Evolutionary conservation across 2,888 invertebrate species (phyloP).

Genomic region (Pachymerium ferrugineum): DNA sequence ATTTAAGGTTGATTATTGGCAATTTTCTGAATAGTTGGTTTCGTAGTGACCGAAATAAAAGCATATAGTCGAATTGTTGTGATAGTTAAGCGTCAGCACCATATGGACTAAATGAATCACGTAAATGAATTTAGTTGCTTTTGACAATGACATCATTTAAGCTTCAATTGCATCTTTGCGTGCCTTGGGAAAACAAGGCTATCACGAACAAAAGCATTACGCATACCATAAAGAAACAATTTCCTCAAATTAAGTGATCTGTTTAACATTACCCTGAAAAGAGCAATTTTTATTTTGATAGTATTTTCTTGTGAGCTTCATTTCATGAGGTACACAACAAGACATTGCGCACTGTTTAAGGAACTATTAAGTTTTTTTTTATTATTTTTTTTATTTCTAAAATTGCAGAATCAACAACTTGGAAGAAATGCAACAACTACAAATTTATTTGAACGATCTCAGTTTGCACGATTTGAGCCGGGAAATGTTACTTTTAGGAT

Average conservation of each 20-base stretch:
- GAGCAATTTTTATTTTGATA: background rate
- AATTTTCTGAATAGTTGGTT: too few species aligned
- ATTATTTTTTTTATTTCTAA: background rate
- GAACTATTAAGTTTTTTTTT: background rate
- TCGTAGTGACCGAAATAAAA: too few species aligned
- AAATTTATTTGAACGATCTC: constrained; percentile 72
- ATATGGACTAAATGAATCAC: background rate
- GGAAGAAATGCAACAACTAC: constrained; percentile 72
- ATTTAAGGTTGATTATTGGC: too few species aligned
- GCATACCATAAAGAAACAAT: background rate
- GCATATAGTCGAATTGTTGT: too few species aligned
- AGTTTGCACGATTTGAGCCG: constrained; percentile 78
- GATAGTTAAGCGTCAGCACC: too few species aligned
- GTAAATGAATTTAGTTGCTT: background rate
- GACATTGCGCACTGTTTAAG: background rate
- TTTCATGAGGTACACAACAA: background rate
- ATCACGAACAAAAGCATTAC: background rate
- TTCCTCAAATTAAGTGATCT: background rate
- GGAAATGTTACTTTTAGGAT: constrained; percentile 74
- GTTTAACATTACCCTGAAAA: too few species aligned
- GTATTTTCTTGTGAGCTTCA: background rate
- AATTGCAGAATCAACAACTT: constrained; percentile 67
- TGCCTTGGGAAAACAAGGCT: background rate
- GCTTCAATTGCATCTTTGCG: background rate
- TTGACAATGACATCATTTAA: background rate